A percentile compares a stretch with the other conserved stretches of the same genome.
Conservation (phyloP, 2,113 vertebrate genomes). For the Pedionomus torquatus region DNA sequence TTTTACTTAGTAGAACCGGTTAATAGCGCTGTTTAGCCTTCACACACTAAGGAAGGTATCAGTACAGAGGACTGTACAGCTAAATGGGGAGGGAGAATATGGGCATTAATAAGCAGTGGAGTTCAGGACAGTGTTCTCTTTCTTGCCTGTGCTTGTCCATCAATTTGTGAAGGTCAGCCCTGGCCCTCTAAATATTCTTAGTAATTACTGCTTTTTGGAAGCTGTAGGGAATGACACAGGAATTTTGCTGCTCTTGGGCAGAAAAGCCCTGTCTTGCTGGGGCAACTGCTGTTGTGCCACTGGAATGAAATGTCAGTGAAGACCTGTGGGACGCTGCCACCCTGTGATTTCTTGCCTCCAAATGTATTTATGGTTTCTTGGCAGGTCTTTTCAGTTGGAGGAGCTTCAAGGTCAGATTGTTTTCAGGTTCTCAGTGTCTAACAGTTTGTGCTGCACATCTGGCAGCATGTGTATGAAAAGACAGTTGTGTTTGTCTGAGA, state of each 20-base stretch:
- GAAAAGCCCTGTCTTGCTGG: neutral
- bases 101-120: neutral
- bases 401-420: neutral
- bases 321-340: neutral
- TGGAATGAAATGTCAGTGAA: neutral
- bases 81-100: neutral
- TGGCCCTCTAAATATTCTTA: neutral
- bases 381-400: neutral
- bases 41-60: neutral
- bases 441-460: neutral
- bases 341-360: neutral
- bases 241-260: neutral
- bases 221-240: neutral
- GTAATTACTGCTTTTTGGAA: neutral
- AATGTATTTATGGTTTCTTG: neutral
- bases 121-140: neutral
- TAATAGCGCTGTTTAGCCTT: neutral
- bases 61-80: neutral
- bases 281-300: fast-evolving
- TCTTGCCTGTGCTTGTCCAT: neutral
- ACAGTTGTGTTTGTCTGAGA: neutral
- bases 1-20: neutral
- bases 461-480: neutral
- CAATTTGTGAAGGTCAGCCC: neutral
- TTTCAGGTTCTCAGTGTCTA: neutral